phyloP scores from a whole-genome alignment of 2,888 invertebrate genomes.

The Xanthorhoe spadicearia region DNA sequence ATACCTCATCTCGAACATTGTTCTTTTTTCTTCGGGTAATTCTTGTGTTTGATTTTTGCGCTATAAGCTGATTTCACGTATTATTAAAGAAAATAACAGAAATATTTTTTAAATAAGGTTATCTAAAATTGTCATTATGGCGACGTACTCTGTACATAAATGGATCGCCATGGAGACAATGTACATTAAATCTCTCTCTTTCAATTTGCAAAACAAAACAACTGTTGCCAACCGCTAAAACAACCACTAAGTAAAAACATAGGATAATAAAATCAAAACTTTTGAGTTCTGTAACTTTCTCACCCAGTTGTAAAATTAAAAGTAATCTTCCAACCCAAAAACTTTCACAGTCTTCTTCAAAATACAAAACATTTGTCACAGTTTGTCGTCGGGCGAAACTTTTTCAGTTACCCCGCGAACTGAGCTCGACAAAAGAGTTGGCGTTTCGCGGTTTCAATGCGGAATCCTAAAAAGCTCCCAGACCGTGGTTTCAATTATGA shows the following conservation, averaged over 20 bases:
- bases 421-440: slow-evolving; percentile 36
- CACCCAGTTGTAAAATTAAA: slow-evolving; percentile 3
- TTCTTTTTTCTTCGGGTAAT: too few relatives aligned
- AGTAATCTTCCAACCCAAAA: slow-evolving; percentile 17
- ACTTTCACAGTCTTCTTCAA: slow-evolving; percentile 25
- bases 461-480: slow-evolving; percentile 30
- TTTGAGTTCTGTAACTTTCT: neutral
- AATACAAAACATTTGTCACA: slow-evolving; percentile 34
- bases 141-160: too few relatives aligned
- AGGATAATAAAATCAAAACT: neutral
- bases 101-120: neutral
- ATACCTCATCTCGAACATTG: too few relatives aligned
- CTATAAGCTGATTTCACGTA: too few relatives aligned
- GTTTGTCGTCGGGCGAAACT: slow-evolving; percentile 35
- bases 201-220: too few relatives aligned
- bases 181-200: too few relatives aligned
- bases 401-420: slow-evolving; percentile 33
- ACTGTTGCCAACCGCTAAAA: neutral
- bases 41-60: too few relatives aligned
- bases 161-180: too few relatives aligned
- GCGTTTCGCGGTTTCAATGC: slow-evolving; percentile 26
- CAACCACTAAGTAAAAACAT: neutral
- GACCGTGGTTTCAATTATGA: slow-evolving; percentile 58
- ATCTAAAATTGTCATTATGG: neutral
- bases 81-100: too few relatives aligned